Evolutionary conservation across 1,140 invertebrate species (phyloP).

Genomic region (Drosophila teissieri): DNA sequence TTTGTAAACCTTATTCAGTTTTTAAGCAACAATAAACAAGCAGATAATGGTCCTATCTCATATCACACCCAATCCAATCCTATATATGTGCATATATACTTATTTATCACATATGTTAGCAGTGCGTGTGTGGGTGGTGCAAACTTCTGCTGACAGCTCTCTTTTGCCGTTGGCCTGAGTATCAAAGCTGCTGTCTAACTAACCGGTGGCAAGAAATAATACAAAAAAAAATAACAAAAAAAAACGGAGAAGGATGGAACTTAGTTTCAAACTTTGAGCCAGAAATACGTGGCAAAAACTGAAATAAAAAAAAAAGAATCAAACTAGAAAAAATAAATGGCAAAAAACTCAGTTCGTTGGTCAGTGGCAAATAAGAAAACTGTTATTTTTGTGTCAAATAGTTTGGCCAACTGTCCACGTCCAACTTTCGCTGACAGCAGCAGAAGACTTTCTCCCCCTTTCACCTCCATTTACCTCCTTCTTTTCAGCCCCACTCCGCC

Average conservation of each 20-base stretch:
- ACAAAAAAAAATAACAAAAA: slow-evolving; percentile 32
- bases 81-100: neutral
- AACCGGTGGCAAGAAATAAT: slow-evolving; percentile 10
- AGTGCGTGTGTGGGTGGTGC: slow-evolving; percentile 25
- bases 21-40: neutral
- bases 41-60: slow-evolving; percentile 4
- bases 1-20: neutral
- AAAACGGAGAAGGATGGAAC: slow-evolving; percentile 28
- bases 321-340: slow-evolving; percentile 31
- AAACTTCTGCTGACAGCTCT: slow-evolving; percentile 40
- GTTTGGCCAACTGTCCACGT: slow-evolving; percentile 79
- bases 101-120: slow-evolving; percentile 32
- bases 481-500: neutral
- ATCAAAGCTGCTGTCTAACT: slow-evolving; percentile 46
- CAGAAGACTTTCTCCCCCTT: slow-evolving; percentile 36
- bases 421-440: slow-evolving; percentile 81
- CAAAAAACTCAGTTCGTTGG: slow-evolving; percentile 54
- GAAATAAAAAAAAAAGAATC: slow-evolving; percentile 8
- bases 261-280: slow-evolving; percentile 45
- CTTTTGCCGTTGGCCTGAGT: slow-evolving; percentile 14
- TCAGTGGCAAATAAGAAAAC: slow-evolving; percentile 66
- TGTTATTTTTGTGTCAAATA: slow-evolving; percentile 83
- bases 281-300: slow-evolving; percentile 48
- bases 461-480: neutral
- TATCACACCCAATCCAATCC: neutral